Evolutionary conservation across 1,140 invertebrate genomes (phyloP).

Genomic region (Sycophila sp.): DNA sequence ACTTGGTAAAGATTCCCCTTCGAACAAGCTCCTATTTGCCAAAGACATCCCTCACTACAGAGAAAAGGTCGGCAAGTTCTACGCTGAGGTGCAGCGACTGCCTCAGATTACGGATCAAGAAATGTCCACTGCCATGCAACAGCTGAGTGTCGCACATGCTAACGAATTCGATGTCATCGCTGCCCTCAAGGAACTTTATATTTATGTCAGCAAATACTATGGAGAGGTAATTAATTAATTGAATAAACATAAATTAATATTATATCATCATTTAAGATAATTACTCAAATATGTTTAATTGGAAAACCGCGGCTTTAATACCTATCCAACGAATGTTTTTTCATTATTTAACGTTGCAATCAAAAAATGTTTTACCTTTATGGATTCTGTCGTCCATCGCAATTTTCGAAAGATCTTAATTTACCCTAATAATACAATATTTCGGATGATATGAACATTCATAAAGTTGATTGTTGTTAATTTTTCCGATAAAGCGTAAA

Average conservation of each 20-base stretch:
- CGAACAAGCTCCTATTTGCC: constrained; percentile 93
- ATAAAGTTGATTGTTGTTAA: no score
- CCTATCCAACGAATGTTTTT: background rate
- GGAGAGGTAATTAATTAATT: constrained; percentile 86
- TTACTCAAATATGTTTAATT: no score
- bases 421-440: no score
- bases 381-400: no score
- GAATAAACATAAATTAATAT: no score
- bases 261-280: no score
- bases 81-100: constrained; percentile 83
- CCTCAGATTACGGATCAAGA: constrained; percentile 92
- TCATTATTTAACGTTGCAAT: background rate
- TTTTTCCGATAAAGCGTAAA: no score
- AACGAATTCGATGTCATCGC: constrained; percentile 91
- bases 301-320: no score
- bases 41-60: constrained; percentile 92
- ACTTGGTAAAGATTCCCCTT: constrained; percentile 93
- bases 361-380: background rate
- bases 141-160: constrained; percentile 85
- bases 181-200: constrained; percentile 92
- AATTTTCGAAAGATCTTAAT: no score
- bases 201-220: constrained; percentile 93
- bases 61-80: constrained; percentile 89
- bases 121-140: constrained; percentile 91
- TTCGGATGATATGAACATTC: no score